Evolutionary conservation across 37 sponge, comb jelly and placozoan species (phyloP).

Genomic region (Theonella swinhoei): DNA sequence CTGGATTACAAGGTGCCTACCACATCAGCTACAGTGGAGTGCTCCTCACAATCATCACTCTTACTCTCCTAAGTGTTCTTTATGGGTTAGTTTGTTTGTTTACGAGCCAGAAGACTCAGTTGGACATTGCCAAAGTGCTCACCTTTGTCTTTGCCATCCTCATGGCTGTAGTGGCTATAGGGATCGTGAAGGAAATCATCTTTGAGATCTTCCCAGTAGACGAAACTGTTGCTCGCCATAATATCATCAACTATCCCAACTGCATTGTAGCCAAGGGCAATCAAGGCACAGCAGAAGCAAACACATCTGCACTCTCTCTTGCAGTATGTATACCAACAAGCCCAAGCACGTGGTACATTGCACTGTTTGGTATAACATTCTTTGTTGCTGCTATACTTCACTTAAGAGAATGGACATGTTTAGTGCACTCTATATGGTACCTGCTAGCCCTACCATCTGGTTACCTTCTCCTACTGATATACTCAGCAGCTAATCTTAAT

Average conservation of each 20-base stretch:
- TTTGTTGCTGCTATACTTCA: conserved; percentile 74
- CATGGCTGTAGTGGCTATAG: conserved; percentile 73
- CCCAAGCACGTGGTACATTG: conserved; percentile 48
- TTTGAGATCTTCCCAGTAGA: conserved; percentile 27
- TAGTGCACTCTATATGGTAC: conserved; percentile 84
- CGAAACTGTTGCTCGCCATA: not conserved
- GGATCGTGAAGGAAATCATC: conserved; percentile 40
- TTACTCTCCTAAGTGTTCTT: not conserved
- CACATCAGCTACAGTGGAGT: too few species aligned
- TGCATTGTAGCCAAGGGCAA: not conserved
- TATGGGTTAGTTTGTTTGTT: not conserved
- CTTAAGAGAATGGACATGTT: conserved; percentile 39
- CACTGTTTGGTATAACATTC: conserved; percentile 44
- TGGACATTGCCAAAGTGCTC: conserved; percentile 67
- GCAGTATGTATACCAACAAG: conserved; percentile 14
- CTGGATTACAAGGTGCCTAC: conserved; percentile 65
- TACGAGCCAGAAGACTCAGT: conserved; percentile 45
- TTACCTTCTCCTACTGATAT: conserved; percentile 84
- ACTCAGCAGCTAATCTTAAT: conserved; percentile 86
- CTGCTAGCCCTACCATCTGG: conserved; percentile 85
- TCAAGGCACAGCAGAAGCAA: not conserved
- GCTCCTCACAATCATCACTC: too few species aligned
- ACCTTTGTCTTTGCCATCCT: conserved; percentile 79
- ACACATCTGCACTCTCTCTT: not conserved
- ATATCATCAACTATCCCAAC: not conserved